phyloP scores from a whole-genome alignment of 2,888 invertebrate genomes.

The Lobophora halterata region DNA sequence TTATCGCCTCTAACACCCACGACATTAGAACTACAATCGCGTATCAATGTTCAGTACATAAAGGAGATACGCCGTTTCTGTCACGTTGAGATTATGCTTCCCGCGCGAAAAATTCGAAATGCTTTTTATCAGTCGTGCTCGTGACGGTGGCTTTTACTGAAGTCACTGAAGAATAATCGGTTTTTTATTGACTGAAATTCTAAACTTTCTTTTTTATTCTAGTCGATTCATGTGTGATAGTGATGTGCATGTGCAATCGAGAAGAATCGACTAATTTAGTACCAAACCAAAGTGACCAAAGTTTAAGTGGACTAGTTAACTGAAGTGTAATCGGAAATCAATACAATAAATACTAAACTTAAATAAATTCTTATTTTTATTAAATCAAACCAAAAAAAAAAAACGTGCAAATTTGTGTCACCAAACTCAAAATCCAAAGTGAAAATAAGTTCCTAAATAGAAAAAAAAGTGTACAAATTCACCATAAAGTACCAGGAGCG shows the following conservation, averaged over 20 bases:
- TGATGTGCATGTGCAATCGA: constrained; percentile 3
- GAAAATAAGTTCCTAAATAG: too few relatives aligned
- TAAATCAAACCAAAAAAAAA: too few relatives aligned
- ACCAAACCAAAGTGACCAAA: constrained; percentile 29
- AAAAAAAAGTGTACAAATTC: too few relatives aligned
- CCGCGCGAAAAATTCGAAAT: constrained; percentile 81
- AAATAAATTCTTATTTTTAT: constrained; percentile 2
- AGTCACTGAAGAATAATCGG: neutral
- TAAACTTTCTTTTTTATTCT: constrained; percentile 2
- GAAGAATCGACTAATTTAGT: constrained; percentile 1
- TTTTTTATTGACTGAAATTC: constrained; percentile 5
- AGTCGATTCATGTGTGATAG: constrained; percentile 1
- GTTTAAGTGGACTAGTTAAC: constrained; percentile 13
- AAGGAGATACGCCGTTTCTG: constrained; percentile 68
- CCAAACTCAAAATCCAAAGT: too few relatives aligned
- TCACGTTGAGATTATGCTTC: constrained; percentile 61
- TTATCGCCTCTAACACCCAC: constrained; percentile 68
- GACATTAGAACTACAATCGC: constrained; percentile 48
- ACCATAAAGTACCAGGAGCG: too few relatives aligned
- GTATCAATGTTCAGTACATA: constrained; percentile 60
- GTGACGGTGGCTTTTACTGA: constrained; percentile 37
- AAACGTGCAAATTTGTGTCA: too few relatives aligned
- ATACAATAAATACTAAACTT: neutral
- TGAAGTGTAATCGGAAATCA: constrained; percentile 15
- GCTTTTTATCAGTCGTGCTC: constrained; percentile 73